These are phyloP conservation scores for Ellobium chinense DNA, from an alignment of 2,888 invertebrate species.

Conservation along the genomic window DNA sequence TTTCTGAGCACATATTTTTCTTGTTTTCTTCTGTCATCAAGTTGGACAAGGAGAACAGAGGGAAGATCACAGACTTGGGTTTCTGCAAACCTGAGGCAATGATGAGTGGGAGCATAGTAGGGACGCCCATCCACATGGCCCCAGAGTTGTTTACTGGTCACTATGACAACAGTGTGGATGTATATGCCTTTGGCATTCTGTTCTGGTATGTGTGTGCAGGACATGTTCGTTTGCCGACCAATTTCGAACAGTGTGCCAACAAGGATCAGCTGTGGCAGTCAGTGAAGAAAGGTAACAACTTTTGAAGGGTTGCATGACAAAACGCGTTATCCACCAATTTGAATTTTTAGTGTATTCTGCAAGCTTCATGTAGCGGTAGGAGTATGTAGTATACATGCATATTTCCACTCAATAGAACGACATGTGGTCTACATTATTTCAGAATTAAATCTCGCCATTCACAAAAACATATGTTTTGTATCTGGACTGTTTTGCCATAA, in stretches of 20 bases:
- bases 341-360: too few species aligned
- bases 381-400: too few species aligned
- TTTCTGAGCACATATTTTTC: too few species aligned
- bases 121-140: conserved; percentile 92
- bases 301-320: too few species aligned
- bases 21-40: too few species aligned
- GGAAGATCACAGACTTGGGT: conserved; percentile 91
- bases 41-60: conserved; percentile 86
- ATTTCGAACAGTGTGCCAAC: conserved; percentile 90
- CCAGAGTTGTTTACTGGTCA: conserved; percentile 90
- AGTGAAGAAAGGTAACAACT: conserved; percentile 86
- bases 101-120: conserved; percentile 93
- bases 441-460: too few species aligned
- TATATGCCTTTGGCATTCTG: conserved; percentile 93
- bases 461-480: too few species aligned
- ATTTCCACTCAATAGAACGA: too few species aligned
- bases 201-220: conserved; percentile 95
- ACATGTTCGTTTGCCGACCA: conserved; percentile 87
- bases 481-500: too few species aligned
- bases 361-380: too few species aligned
- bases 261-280: conserved; percentile 92
- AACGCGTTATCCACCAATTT: too few species aligned
- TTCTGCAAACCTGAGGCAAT: conserved; percentile 94
- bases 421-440: too few species aligned
- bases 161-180: conserved; percentile 91